These are phyloP conservation scores for Metellina segmentata DNA, from an alignment of 2,888 invertebrate genomes.

Conservation along the genomic window DNA sequence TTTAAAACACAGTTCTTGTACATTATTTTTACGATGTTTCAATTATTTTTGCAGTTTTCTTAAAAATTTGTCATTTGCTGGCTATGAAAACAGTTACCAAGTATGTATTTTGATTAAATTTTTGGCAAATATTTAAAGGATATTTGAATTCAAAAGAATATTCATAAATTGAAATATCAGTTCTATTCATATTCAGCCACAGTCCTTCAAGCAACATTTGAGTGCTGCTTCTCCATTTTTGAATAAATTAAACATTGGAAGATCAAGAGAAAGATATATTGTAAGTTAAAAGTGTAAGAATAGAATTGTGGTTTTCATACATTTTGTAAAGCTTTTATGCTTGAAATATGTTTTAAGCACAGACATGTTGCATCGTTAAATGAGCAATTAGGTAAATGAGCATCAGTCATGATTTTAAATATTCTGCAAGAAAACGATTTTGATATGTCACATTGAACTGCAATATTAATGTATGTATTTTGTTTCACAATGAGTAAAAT, in stretches of 20 bases:
- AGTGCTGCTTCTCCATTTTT: slow-evolving; percentile 80
- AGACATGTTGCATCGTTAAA: no score
- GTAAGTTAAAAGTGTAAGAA: slow-evolving; percentile 81
- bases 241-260: slow-evolving; percentile 85
- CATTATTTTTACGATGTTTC: background rate
- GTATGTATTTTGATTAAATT: slow-evolving; percentile 78
- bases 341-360: no score
- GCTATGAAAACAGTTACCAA: slow-evolving; percentile 83
- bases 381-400: no score
- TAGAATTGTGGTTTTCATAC: no score
- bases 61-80: slow-evolving; percentile 85
- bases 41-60: slow-evolving; percentile 81
- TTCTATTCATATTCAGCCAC: slow-evolving; percentile 17
- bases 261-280: slow-evolving; percentile 84
- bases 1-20: no score
- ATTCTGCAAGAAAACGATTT: no score
- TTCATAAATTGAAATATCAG: slow-evolving; percentile 29
- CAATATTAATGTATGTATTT: no score
- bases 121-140: background rate
- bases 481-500: no score
- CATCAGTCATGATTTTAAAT: no score
- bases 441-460: no score
- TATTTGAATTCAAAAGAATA: background rate
- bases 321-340: no score
- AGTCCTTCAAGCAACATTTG: slow-evolving; percentile 68